phyloP scores from a whole-genome alignment of 2,888 invertebrate genomes.

The Mythimna ferrago region DNA sequence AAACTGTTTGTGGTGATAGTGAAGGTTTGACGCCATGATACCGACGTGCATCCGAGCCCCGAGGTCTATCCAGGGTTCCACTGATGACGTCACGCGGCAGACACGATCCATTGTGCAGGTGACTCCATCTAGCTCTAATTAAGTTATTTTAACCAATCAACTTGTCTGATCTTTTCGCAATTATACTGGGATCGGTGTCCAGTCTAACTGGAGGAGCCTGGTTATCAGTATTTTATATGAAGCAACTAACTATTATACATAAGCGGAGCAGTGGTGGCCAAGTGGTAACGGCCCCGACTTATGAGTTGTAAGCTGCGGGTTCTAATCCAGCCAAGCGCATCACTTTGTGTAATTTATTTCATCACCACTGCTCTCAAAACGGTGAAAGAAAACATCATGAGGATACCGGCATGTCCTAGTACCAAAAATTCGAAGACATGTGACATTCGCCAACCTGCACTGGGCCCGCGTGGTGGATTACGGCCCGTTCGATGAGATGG shows the following conservation, averaged over 20 bases:
- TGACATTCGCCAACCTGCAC: too few species aligned
- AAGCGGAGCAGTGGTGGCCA: too few species aligned
- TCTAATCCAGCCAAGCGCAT: too few species aligned
- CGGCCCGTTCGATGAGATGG: too few species aligned
- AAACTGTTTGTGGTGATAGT: constrained; percentile 36
- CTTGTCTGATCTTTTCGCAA: background rate
- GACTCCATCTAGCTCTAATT: constrained; percentile 52
- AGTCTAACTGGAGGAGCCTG: background rate
- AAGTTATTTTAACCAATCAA: background rate
- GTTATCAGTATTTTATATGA: background rate
- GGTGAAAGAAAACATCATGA: too few species aligned
- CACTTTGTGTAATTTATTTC: too few species aligned
- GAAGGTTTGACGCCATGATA: constrained; percentile 87
- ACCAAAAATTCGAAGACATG: too few species aligned
- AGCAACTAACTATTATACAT: background rate
- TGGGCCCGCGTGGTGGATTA: too few species aligned
- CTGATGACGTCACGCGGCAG: constrained; percentile 94
- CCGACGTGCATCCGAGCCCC: constrained; percentile 94
- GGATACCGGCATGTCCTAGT: too few species aligned
- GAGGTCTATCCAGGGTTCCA: constrained; percentile 93
- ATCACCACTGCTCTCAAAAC: too few species aligned
- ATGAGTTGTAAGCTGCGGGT: too few species aligned
- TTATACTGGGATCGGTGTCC: background rate
- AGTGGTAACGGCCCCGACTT: too few species aligned
- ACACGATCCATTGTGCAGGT: constrained; percentile 94